Conservation (phyloP, 2,113 vertebrate species). For the Uropsilus gracilis region DNA sequence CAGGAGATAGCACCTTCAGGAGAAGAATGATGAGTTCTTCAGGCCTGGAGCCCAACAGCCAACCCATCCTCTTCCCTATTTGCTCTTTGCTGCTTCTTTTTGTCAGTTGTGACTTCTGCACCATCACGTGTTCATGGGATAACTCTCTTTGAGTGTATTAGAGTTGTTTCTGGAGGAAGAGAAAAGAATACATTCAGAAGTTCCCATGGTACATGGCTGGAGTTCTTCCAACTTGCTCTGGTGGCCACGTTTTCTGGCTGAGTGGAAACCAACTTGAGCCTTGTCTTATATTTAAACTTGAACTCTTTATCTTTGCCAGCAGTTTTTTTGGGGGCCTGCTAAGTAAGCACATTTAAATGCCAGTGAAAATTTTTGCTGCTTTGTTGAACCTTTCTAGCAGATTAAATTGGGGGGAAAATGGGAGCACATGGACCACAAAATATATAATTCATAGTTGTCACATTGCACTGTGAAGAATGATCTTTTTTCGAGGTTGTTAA, state of each 20-base stretch:
- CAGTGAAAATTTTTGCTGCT: conserved; percentile 44
- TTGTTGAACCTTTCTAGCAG: conserved; percentile 56
- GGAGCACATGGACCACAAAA: neutral
- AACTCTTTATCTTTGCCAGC: neutral
- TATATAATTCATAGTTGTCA: conserved; percentile 47
- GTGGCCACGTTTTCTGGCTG: neutral
- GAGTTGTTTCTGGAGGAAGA: neutral
- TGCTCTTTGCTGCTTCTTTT: neutral
- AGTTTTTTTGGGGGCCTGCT: neutral
- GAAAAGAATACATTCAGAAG: neutral
- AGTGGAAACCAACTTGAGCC: conserved; percentile 6
- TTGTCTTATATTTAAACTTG: neutral
- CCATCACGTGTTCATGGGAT: neutral
- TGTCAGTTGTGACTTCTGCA: neutral
- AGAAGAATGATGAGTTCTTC: neutral
- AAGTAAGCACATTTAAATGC: conserved; percentile 1
- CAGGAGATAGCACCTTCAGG: neutral
- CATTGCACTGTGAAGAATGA: neutral
- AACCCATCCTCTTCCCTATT: neutral
- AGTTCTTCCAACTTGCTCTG: neutral
- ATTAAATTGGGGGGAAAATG: conserved; percentile 20
- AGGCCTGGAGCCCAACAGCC: neutral
- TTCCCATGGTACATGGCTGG: too few species aligned
- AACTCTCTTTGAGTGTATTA: neutral
- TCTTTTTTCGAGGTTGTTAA: neutral